A percentile compares a stretch with the other conserved stretches of the same genome.
phyloP scores from a whole-genome alignment of 2,888 invertebrate genomes.

The Pteria penguin region DNA sequence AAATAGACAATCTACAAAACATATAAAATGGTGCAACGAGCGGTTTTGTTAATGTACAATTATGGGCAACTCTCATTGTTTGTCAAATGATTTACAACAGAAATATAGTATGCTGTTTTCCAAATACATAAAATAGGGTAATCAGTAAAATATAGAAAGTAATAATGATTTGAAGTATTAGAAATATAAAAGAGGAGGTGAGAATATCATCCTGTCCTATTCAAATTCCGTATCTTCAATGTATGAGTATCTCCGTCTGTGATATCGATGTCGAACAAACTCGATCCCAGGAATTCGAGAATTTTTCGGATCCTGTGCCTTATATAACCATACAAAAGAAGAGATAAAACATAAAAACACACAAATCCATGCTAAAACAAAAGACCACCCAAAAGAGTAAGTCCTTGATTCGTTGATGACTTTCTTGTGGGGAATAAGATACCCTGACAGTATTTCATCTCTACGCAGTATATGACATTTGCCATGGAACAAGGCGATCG shows the following conservation, averaged over 20 bases:
- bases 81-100: too few relatives aligned
- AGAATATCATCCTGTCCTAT: not conserved
- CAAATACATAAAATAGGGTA: too few relatives aligned
- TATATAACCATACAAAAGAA: constrained; percentile 70
- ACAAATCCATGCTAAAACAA: constrained; percentile 75
- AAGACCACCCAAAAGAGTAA: constrained; percentile 73
- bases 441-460: constrained; percentile 60
- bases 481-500: constrained; percentile 72
- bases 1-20: too few relatives aligned
- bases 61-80: too few relatives aligned
- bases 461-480: constrained; percentile 69
- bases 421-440: constrained; percentile 64
- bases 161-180: too few relatives aligned
- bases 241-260: constrained; percentile 8
- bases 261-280: constrained; percentile 31
- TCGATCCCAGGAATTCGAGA: constrained; percentile 27
- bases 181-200: constrained; percentile 2
- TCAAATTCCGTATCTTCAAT: not conserved
- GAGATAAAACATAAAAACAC: constrained; percentile 68
- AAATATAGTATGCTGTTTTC: too few relatives aligned
- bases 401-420: constrained; percentile 57
- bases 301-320: constrained; percentile 58
- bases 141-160: too few relatives aligned
- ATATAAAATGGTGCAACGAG: too few relatives aligned
- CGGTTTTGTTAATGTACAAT: too few relatives aligned